Conservation (phyloP, 2,113 vertebrate genomes). For the Coptodon rendalli region DNA sequence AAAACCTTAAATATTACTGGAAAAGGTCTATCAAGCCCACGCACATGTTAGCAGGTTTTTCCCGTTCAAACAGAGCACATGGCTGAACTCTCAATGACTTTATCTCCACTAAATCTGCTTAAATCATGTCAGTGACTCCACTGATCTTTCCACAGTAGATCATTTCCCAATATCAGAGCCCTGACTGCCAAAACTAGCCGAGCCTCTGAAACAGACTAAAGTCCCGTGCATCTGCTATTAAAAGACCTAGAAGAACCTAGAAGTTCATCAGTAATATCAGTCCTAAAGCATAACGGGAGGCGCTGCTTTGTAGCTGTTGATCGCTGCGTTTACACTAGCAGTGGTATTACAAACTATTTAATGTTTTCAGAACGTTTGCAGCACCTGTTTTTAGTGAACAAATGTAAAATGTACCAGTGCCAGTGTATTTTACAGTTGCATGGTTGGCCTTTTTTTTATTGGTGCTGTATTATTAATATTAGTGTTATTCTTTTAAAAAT, state of each 20-base stretch:
- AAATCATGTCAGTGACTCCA: neutral
- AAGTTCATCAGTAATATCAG: neutral
- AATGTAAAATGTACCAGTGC: rapidly evolving
- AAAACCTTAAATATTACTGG: neutral
- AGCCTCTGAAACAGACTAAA: neutral
- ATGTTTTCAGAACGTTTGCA: neutral
- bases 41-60: neutral
- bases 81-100: neutral
- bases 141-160: rapidly evolving
- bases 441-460: rapidly evolving
- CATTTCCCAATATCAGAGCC: neutral
- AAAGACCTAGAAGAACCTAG: neutral
- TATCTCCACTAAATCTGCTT: neutral
- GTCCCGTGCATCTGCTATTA: neutral
- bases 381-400: neutral
- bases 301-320: neutral
- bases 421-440: neutral
- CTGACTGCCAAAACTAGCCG: neutral
- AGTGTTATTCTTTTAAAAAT: neutral
- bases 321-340: neutral
- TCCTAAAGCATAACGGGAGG: neutral
- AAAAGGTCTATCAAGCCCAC: neutral
- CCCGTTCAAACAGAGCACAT: rapidly evolving
- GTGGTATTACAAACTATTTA: neutral
- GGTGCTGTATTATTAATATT: rapidly evolving